Evolutionary conservation across 35 echinoderm and acorn worm species (phyloP).

Genomic region (Acanthaster planci): DNA sequence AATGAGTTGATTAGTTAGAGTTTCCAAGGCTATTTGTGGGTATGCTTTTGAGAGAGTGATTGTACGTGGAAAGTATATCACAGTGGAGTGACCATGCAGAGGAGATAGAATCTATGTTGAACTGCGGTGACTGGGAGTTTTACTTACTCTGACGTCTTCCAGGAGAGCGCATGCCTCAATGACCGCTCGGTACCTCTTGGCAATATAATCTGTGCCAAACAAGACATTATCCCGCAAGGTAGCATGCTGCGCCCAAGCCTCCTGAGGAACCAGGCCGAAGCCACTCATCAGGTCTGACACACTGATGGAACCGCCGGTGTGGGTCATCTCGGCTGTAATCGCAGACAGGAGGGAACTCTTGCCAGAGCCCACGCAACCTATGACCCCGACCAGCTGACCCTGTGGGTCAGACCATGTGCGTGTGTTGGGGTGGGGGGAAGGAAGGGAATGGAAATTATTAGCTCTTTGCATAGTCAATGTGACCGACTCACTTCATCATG

Average conservation of each 20-base stretch:
- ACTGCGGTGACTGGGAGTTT: no score
- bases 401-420: slow-evolving; percentile 14
- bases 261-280: slow-evolving; percentile 86
- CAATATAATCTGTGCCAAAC: slow-evolving; percentile 76
- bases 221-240: slow-evolving; percentile 90
- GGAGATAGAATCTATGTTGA: no score
- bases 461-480: no score
- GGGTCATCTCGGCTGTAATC: slow-evolving; percentile 88
- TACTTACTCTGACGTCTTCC: slow-evolving; percentile 85
- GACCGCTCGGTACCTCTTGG: slow-evolving; percentile 60
- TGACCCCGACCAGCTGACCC: slow-evolving; percentile 93
- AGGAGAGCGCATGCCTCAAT: slow-evolving; percentile 83
- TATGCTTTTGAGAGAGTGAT: no score
- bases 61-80: no score
- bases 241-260: slow-evolving; percentile 96
- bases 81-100: no score
- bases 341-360: slow-evolving; percentile 95
- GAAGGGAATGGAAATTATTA: no score
- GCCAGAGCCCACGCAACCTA: slow-evolving; percentile 89
- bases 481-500: no score
- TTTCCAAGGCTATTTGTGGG: no score
- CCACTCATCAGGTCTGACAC: slow-evolving; percentile 59
- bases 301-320: slow-evolving; percentile 65
- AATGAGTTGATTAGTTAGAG: no score
- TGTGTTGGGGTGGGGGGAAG: no score